Conservation (phyloP, 2,797 vertebrate genomes). For the Rhabdophis nuchalis region DNA sequence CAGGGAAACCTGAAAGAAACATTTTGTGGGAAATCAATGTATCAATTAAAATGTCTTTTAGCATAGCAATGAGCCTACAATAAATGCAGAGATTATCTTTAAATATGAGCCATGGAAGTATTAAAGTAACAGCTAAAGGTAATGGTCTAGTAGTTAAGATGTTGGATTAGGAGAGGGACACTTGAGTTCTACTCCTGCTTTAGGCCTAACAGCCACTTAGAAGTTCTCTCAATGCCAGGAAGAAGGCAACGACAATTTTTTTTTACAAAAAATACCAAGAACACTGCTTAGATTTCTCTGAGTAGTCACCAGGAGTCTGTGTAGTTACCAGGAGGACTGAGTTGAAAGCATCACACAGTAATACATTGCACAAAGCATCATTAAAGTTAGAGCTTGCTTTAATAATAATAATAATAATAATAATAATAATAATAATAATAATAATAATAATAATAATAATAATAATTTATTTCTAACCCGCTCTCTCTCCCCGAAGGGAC, state of each 20-base stretch:
- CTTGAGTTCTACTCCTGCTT: not conserved
- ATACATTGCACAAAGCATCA: not conserved
- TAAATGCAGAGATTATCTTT: not conserved
- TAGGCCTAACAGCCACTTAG: not conserved
- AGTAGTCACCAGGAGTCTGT: not conserved
- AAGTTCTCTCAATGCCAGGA: not conserved
- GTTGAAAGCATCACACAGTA: not conserved
- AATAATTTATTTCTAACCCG: too few relatives aligned
- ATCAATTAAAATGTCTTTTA: not conserved
- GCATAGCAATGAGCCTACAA: not conserved
- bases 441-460: too few relatives aligned
- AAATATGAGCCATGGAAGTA: not conserved
- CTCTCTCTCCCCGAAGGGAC: too few relatives aligned
- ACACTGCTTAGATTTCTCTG: not conserved
- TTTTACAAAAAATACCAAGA: not conserved
- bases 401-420: too few relatives aligned
- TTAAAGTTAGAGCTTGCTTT: not conserved
- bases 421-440: too few relatives aligned
- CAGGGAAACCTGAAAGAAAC: not conserved
- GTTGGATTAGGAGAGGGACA: not conserved
- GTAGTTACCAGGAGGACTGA: not conserved
- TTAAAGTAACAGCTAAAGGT: not conserved
- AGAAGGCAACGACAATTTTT: not conserved
- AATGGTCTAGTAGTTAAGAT: not conserved
- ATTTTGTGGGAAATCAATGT: not conserved